Conservation (phyloP, 1,140 invertebrate genomes). For the Bombus sibiricus region DNA sequence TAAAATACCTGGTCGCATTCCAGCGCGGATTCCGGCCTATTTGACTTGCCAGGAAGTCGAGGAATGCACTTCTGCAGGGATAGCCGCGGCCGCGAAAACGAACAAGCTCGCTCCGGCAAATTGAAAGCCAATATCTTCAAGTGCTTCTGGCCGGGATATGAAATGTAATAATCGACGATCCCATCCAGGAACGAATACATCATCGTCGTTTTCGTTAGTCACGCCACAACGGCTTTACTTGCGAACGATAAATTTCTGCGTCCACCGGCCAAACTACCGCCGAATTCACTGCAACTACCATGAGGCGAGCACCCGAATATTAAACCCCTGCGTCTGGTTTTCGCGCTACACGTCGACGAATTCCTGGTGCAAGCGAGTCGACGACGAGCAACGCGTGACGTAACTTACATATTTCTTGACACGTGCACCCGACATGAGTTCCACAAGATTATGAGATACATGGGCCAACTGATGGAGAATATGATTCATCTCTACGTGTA, state of each 20-base stretch:
- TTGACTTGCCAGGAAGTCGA: constrained; percentile 12
- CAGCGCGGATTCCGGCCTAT: constrained; percentile 32
- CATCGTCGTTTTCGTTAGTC: constrained; percentile 21
- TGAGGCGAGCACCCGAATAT: not conserved
- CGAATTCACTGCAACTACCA: constrained; percentile 13
- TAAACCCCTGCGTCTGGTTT: not conserved
- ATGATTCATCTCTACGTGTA: not conserved
- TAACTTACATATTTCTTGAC: not conserved
- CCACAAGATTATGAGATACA: no score
- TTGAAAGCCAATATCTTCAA: constrained; percentile 50
- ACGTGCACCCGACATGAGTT: not conserved
- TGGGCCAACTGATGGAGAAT: no score
- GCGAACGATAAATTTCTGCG: constrained; percentile 46
- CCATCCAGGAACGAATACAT: constrained; percentile 46
- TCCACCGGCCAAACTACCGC: constrained; percentile 15
- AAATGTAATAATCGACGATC: constrained; percentile 55
- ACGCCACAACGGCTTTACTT: not conserved
- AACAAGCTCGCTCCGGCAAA: constrained; percentile 30
- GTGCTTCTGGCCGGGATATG: constrained; percentile 10
- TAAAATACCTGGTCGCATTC: constrained; percentile 29
- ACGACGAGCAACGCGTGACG: not conserved
- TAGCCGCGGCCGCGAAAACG: not conserved
- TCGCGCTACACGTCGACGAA: not conserved
- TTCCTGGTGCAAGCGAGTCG: not conserved
- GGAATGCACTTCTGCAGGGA: constrained; percentile 26